These are phyloP conservation scores for Brachyalestes nurse DNA, from an alignment of 2,797 vertebrate species.

Conservation along the genomic window DNA sequence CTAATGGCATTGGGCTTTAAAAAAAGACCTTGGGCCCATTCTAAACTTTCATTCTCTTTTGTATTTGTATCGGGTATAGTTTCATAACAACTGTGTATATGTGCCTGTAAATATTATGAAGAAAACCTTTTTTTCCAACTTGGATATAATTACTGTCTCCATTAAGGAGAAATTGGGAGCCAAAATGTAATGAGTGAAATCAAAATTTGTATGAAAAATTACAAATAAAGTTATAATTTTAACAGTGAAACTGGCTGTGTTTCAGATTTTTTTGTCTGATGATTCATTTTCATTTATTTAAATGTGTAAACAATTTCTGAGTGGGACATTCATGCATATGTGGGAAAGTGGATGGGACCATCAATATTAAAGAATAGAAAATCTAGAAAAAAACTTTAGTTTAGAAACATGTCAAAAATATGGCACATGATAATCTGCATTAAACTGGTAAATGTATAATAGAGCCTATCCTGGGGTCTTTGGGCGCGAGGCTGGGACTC, in stretches of 20 bases:
- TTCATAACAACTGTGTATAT: conserved; percentile 79
- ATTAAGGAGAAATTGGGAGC: conserved; percentile 64
- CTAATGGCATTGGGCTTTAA: conserved; percentile 57
- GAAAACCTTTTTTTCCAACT: conserved; percentile 58
- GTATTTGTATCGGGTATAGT: conserved; percentile 76
- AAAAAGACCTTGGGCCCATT: conserved; percentile 36
- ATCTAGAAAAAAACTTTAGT: neutral
- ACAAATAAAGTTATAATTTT: conserved; percentile 83
- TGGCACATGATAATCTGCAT: too few relatives aligned
- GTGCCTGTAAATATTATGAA: conserved; percentile 77
- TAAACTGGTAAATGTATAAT: too few relatives aligned
- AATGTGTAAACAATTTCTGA: neutral
- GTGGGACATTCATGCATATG: neutral
- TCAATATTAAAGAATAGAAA: neutral
- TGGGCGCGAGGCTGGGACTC: too few relatives aligned
- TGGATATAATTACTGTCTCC: conserved; percentile 63
- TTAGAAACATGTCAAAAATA: too few relatives aligned
- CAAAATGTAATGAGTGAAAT: conserved; percentile 64
- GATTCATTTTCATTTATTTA: too few relatives aligned
- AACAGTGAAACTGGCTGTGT: conserved; percentile 55
- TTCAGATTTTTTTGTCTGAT: neutral
- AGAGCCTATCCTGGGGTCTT: too few relatives aligned
- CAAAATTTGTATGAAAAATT: conserved; percentile 73
- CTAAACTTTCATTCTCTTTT: conserved; percentile 61
- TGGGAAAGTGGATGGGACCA: too few relatives aligned